Evolutionary conservation across 2,888 invertebrate species (phyloP), one percentile per base, ranked within the genome.

Genomic region (Halictus quadricinctus): DNA sequence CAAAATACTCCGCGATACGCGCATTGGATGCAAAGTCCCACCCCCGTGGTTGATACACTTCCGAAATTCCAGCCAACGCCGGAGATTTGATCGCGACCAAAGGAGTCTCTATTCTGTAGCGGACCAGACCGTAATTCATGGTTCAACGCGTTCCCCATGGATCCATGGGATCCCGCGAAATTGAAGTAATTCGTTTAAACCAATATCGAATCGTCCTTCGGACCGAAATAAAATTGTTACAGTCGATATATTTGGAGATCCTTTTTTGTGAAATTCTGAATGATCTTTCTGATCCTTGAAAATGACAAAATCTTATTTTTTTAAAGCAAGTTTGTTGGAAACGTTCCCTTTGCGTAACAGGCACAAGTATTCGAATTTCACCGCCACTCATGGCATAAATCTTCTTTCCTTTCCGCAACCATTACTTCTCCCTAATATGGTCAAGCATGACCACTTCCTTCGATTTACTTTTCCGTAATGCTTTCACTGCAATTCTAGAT

Each of bases 1-100:
- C 88, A 83, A 89, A 89, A 89, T 89, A 86, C 78, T 80, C 81
- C 46, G 76, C 79, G 81, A 79, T 87, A 83, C 87, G 83, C 72
- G 81, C 50, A 43, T 75, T 72, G 88, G 70, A 80, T 83, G 75
- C 86, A 79, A 80, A 81, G 76, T 86, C 82, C 83, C 75, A 41
- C 7, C 76, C 73, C 76, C 18, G 69, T 78, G 60, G 76, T 78
- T 70, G 76, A 73, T 79, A 84, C 81, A 72, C 50, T 84, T 66
- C 78, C 73, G 76, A 60, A 29, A 79, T 48, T 43, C 48, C 29
- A 77, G 72, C 50, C 72, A 66, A 76, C 76, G 72, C 60, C 50
- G 43, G 81, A 36, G 12, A 76, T 58, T 43, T 2, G 6, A 29
- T 64, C 13, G 66, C 36, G 36, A 36, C 36, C 36, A 36, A 36